These are phyloP conservation scores for Potorous gilbertii DNA, from an alignment of 2,797 vertebrate species.

Conservation along the genomic window DNA sequence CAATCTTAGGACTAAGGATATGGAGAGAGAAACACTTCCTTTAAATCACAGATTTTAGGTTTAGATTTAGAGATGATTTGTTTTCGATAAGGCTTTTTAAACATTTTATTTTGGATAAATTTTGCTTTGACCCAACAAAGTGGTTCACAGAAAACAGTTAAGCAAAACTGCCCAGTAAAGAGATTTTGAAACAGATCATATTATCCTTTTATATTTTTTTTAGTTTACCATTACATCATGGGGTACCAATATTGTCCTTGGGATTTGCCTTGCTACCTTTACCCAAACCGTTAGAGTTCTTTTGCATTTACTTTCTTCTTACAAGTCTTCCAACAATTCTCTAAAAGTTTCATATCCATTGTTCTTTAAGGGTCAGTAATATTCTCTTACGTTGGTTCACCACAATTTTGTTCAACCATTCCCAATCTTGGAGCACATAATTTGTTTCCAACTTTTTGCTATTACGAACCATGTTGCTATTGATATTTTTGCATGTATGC, in stretches of 20 bases:
- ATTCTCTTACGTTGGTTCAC: not conserved
- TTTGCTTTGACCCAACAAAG: not conserved
- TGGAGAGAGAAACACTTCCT: not conserved
- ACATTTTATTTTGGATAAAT: not conserved
- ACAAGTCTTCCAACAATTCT: not conserved
- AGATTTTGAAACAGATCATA: not conserved
- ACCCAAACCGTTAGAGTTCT: not conserved
- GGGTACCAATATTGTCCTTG: not conserved
- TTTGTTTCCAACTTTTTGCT: not conserved
- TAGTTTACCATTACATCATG: not conserved
- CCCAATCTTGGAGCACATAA: not conserved
- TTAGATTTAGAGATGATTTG: not conserved
- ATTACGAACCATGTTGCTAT: not conserved
- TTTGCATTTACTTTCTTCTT: not conserved
- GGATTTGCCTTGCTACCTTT: not conserved
- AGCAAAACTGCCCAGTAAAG: not conserved
- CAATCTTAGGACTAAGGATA: not conserved
- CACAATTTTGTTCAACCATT: not conserved
- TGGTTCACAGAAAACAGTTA: not conserved
- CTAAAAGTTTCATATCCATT: not conserved
- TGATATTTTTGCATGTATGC: not conserved
- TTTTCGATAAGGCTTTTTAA: not conserved
- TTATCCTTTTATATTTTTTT: not conserved
- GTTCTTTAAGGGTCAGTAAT: not conserved
- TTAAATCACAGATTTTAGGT: not conserved